These are phyloP conservation scores for Apotomis betuletana DNA, from an alignment of 2,888 invertebrate genomes.

Conservation along the genomic window DNA sequence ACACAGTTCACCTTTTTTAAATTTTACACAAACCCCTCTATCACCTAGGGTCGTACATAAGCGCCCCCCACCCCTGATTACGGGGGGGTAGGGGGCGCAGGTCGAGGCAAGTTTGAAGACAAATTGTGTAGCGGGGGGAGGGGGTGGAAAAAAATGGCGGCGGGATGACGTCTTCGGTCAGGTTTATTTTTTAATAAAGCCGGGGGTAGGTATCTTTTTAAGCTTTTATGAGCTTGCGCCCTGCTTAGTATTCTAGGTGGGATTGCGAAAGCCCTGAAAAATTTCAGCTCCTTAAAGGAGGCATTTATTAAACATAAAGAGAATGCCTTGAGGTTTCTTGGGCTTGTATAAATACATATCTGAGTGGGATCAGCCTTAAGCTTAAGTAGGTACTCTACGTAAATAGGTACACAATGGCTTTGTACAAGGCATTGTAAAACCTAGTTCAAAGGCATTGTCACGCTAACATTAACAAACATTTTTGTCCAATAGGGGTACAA, in stretches of 20 bases:
- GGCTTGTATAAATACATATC: neutral
- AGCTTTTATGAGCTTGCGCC: constrained; percentile 32
- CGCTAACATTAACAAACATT: too few relatives aligned
- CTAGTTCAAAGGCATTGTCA: too few relatives aligned
- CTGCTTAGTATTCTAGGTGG: constrained; percentile 25
- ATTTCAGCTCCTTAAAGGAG: constrained; percentile 11
- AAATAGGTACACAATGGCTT: too few relatives aligned
- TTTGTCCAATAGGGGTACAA: too few relatives aligned
- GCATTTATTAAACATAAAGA: constrained; percentile 17
- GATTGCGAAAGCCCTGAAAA: constrained; percentile 9
- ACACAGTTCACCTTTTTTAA: constrained; percentile 34
- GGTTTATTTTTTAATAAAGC: constrained; percentile 43
- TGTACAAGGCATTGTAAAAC: too few relatives aligned
- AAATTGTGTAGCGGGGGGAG: constrained; percentile 61
- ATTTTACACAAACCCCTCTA: constrained; percentile 46
- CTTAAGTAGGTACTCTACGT: neutral
- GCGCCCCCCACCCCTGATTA: constrained; percentile 55
- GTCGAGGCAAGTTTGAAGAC: constrained; percentile 72
- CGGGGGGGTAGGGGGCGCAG: constrained; percentile 55
- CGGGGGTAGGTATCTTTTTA: constrained; percentile 26
- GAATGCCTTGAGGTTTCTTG: neutral
- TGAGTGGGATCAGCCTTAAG: neutral
- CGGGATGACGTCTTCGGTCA: constrained; percentile 52
- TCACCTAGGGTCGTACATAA: constrained; percentile 70
- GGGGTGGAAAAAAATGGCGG: constrained; percentile 67